Evolutionary conservation across 2,888 invertebrate species (phyloP).

Genomic region (Catocala sponsa): DNA sequence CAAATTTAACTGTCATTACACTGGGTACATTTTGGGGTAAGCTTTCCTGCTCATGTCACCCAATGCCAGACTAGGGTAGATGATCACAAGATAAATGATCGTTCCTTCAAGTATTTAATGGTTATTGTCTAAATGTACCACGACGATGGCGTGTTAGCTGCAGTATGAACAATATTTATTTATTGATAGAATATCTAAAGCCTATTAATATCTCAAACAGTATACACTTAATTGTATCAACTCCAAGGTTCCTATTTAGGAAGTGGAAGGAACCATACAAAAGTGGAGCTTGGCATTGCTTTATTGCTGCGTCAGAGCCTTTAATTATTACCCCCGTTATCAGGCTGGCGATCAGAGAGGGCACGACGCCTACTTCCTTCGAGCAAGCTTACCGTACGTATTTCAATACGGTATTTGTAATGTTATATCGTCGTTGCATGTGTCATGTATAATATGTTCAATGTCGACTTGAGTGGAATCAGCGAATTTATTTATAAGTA

Average conservation of each 20-base stretch:
- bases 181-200: background rate
- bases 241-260: constrained; percentile 29
- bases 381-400: constrained; percentile 60
- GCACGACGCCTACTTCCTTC: constrained; percentile 69
- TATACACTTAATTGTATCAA: constrained; percentile 13
- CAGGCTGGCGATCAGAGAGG: constrained; percentile 58
- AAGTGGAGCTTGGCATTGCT: constrained; percentile 50
- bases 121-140: no score
- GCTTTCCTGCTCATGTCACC: no score
- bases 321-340: constrained; percentile 68
- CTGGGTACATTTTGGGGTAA: no score
- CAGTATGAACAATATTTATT: background rate
- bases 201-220: constrained; percentile 5
- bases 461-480: no score
- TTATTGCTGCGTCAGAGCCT: constrained; percentile 68
- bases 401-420: constrained; percentile 50
- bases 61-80: no score
- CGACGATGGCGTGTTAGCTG: no score
- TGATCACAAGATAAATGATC: no score
- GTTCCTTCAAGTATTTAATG: no score
- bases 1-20: no score
- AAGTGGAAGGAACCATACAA: constrained; percentile 45
- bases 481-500: no score
- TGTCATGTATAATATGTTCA: constrained; percentile 8
- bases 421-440: constrained; percentile 29